phyloP scores from a whole-genome alignment of 2,113 vertebrate species.

The Piaya cayana region DNA sequence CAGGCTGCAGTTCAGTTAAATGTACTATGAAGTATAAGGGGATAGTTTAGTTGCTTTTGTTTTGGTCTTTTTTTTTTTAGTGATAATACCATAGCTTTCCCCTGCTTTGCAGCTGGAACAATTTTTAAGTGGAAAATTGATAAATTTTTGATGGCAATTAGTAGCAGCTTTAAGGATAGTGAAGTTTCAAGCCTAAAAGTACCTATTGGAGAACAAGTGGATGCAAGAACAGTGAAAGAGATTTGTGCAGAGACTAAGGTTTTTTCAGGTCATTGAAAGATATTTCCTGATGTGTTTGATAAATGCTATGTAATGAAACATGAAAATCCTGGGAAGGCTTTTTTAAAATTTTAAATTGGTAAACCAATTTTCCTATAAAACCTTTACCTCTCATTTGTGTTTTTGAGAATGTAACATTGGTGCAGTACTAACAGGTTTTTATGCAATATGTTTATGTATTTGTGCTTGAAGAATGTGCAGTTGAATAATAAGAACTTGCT shows the following conservation, averaged over 20 bases:
- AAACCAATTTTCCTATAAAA: neutral
- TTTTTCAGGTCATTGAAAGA: neutral
- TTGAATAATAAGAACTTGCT: neutral
- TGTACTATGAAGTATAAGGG: neutral
- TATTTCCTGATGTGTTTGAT: neutral
- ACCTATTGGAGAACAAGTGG: neutral
- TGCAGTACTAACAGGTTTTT: neutral
- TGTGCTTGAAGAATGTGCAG: neutral
- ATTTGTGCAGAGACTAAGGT: neutral
- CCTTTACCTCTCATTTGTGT: neutral
- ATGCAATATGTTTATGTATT: neutral
- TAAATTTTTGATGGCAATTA: constrained; percentile 63
- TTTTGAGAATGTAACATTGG: neutral
- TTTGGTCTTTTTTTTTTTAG: neutral
- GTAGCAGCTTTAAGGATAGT: neutral
- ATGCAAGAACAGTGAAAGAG: neutral
- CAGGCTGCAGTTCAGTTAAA: neutral
- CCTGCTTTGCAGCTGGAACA: neutral
- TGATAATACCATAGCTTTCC: neutral
- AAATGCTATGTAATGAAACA: neutral
- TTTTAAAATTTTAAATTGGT: neutral
- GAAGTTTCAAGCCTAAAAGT: constrained; percentile 12
- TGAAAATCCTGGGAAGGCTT: neutral
- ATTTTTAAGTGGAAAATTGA: constrained; percentile 30
- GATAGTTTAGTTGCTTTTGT: neutral